Base-by-base conservation (phyloP, 2,797 vertebrate genomes). In the Galagoides demidoff region DNA sequence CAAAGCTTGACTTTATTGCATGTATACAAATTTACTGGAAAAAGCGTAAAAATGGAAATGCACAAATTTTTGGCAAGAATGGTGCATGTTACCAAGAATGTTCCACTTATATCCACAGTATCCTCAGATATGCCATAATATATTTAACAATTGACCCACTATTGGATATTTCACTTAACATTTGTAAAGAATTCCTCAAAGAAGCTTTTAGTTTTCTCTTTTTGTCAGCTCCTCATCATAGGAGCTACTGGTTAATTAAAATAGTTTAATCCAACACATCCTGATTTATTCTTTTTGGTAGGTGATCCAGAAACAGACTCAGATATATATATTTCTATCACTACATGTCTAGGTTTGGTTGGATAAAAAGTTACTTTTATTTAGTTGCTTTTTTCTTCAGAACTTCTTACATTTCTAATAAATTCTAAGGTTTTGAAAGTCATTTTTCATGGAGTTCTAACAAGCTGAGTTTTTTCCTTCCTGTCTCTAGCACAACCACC, bases 391-490 rank as follows among this genome's bases (percentile, higher is more conserved):
- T 9, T 29, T 13, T 37, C 39, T 90, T 92, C 2, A 74, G 57
- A 93, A 74, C 3, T 22, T 57, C 49, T 57, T 90, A 81, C 2
- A 85, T 68, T 86, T 61, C 43, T 82, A 68, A 17, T 89, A 76
- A 87, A 39, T 78, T 1, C 17, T 92, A 92, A 86, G 17, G 20
- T 64, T 82, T 95, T 73, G 86, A 92, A 94, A 57, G 22, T 92
- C 10, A n/a, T 85, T 23, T 71, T 89, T 78, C 73, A 82, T 34
- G 10, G 37, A 66, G 34, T 57, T 66, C 34, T 68, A 12, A 76
- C 45, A 25, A 82, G 23, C 17, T 37, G 49, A 49, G 49, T 19
- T 73, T 59, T 17, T 49, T 29, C 16, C 1, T 13, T 8, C 19
- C n/a, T 37, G 27, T 64, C 52, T 55, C 34, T 7, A 34, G 37